Percentiles rank a stretch among this genome's conserved stretches.
These are phyloP conservation scores for Melanostoma mellinum DNA, from an alignment of 2,888 invertebrate genomes.

Conservation along the genomic window DNA sequence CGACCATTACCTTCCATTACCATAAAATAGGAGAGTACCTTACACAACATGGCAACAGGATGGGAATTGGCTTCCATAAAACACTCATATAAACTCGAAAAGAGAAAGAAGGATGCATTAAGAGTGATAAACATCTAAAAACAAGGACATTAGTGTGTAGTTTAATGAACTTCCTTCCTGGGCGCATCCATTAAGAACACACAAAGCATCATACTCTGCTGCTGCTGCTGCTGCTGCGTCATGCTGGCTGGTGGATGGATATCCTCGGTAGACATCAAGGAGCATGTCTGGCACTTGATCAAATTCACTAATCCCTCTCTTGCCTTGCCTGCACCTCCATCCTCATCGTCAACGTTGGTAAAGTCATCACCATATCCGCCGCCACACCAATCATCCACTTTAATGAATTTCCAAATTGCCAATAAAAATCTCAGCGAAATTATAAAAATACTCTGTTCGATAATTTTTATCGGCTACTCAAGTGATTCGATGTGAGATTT, in stretches of 20 bases:
- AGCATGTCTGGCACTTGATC: slow-evolving; percentile 69
- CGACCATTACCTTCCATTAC: slow-evolving; percentile 70
- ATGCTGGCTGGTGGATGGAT: slow-evolving; percentile 48
- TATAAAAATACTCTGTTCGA: slow-evolving; percentile 4
- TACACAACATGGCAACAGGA: slow-evolving; percentile 14
- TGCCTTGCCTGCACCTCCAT: slow-evolving; percentile 26
- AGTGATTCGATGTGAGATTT: slow-evolving; percentile 23
- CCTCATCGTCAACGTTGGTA: slow-evolving; percentile 14
- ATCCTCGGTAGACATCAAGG: slow-evolving; percentile 71
- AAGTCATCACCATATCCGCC: too few relatives aligned
- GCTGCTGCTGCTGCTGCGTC: slow-evolving; percentile 48
- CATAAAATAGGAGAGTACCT: slow-evolving; percentile 62
- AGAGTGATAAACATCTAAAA: slow-evolving; percentile 69
- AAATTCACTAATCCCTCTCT: slow-evolving; percentile 35
- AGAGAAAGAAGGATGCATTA: slow-evolving; percentile 52
- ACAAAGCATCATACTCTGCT: slow-evolving; percentile 7
- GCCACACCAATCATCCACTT: slow-evolving; percentile 12
- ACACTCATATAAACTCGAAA: neutral
- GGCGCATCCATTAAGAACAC: slow-evolving; percentile 47
- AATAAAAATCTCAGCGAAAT: slow-evolving; percentile 66
- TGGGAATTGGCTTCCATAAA: slow-evolving; percentile 27
- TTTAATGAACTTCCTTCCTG: slow-evolving; percentile 73
- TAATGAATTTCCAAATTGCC: slow-evolving; percentile 66
- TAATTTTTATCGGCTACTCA: slow-evolving; percentile 30
- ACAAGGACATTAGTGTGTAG: slow-evolving; percentile 71